Evolutionary conservation across 1,140 invertebrate genomes (phyloP), one percentile per base, ranked within the genome.

Genomic region (Aphidius gifuensis): DNA sequence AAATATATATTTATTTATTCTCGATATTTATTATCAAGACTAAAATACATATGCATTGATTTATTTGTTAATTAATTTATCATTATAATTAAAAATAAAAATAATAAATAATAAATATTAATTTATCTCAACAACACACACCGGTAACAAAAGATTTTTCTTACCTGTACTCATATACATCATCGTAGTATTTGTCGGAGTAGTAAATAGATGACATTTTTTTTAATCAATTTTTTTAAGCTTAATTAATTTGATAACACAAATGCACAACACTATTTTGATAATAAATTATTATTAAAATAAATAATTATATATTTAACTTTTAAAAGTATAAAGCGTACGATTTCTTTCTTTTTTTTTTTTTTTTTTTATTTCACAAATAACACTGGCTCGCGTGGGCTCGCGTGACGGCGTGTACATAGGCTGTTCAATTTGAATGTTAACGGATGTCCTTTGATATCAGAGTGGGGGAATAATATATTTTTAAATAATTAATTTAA

Each of bases 121-220:
- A 60, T 49, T 59, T 23, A 11, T 50, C 21, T 5, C 47, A 39
- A 57, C 51, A 60, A 46, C 8, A 38, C 4, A 32, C 4, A 9
- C 11, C 40, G 9, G 5, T 5, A 40, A 23, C 21, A 23, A 9
- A 9, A 16, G 23, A 32, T 23, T 53, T 39, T 39, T 39, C 78
- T 71, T 83, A 92, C 90, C 92, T 88, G 82, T 93, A 94, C 81
- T 94, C 92, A 70, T 88, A 91, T 68, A 90, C 84, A 62, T 93
- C 90, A 75, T 94, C 92, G 74, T 87, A 91, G 76, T 97, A 97
- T 85, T 94, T 95, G 62, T 92, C 90, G 0, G 93, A 95, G 80
- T 96, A 96, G 72, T 92, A 94, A 68, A 95, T 94, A 51, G 2
- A 21, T 32, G 42, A 46, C 53, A 32, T 46, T 51, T 44, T 62